Evolutionary conservation across 2,797 vertebrate genomes (phyloP), one percentile per base, ranked within the genome.

Genomic region (Malurus leucopterus): DNA sequence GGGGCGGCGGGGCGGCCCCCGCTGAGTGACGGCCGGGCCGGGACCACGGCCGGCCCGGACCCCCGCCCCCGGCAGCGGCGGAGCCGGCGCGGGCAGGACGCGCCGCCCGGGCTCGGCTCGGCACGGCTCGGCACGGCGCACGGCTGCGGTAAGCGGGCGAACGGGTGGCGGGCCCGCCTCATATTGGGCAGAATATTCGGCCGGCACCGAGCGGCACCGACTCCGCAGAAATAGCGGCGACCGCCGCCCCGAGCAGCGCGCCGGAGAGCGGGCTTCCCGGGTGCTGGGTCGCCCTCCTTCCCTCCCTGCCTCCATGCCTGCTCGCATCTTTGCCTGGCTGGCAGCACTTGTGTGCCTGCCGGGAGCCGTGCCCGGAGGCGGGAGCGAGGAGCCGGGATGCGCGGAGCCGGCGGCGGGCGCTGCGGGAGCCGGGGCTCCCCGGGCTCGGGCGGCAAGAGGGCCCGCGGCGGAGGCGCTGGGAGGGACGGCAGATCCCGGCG

Each of bases 101-200:
- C 78, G 61, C 55, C 55, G 44, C 62, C 84, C 20, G 62, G 62
- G 73, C 61, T 74, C 54, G 69, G 53, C 61, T 18, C 38, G 68
- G 77, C 59, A 10, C 63, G 70, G 77, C 63, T 21, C 16, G 62
- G 34, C 64, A 1, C 11, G 38, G 51, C 26, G 30, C 26, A 44
- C 59, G 59, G 32, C 9, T n/a, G 32, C 50, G 74, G 74, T 77
- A 65, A 77, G 62, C 23, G 29, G 23, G 29, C 11, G 62, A 46
- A 47, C 51, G 51, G 74, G 32, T 20, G 34, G 43, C 34, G 61
- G 70, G 76, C 20, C 49, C 86, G 96, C 97, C 96, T 98, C 98
- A 98, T 98, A 98, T 98, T 98, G 98, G 98, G 97, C 98, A 98
- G 98, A 99, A 97, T 98, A 98, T 98, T 98, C 97, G 97, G 95